A percentile compares a stretch with the other conserved stretches of the same genome.
phyloP scores from a whole-genome alignment of 2,888 invertebrate species.

The Synergus japonicus region DNA sequence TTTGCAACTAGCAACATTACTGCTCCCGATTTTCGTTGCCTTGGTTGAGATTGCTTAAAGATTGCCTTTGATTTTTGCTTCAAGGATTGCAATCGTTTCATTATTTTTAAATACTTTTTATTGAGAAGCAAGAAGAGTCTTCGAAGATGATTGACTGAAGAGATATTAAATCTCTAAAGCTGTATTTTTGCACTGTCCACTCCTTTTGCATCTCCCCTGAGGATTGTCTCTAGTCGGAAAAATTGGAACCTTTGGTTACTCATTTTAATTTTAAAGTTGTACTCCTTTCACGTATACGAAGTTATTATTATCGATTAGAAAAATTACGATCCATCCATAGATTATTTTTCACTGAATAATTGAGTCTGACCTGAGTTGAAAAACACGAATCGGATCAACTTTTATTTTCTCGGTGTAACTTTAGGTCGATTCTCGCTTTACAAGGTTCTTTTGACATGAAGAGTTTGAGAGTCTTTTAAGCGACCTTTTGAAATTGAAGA shows the following conservation, averaged over 20 bases:
- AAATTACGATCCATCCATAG: constrained; percentile 11
- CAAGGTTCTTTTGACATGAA: not conserved
- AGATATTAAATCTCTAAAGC: not conserved
- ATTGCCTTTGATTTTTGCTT: constrained; percentile 14
- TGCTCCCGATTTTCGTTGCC: constrained; percentile 39
- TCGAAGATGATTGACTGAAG: not conserved
- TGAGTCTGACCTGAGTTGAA: not conserved
- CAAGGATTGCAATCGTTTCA: constrained; percentile 12
- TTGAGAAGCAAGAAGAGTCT: not conserved
- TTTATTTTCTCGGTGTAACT: not conserved
- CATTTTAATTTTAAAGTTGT: constrained; percentile 11
- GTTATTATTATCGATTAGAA: constrained; percentile 13
- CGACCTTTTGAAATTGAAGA: not conserved
- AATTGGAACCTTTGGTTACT: not conserved
- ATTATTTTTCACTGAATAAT: not conserved
- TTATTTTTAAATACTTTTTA: constrained; percentile 1
- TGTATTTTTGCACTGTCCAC: not conserved
- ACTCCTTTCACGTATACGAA: constrained; percentile 8
- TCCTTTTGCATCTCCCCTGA: not conserved
- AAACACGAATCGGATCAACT: not conserved
- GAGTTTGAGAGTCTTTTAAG: not conserved
- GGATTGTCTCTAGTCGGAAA: not conserved
- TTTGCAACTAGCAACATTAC: constrained; percentile 25
- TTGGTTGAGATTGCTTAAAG: constrained; percentile 16
- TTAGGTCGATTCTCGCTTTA: not conserved